Evolutionary conservation across 2,113 vertebrate species (phyloP).

Genomic region (Chinchilla lanigera): DNA sequence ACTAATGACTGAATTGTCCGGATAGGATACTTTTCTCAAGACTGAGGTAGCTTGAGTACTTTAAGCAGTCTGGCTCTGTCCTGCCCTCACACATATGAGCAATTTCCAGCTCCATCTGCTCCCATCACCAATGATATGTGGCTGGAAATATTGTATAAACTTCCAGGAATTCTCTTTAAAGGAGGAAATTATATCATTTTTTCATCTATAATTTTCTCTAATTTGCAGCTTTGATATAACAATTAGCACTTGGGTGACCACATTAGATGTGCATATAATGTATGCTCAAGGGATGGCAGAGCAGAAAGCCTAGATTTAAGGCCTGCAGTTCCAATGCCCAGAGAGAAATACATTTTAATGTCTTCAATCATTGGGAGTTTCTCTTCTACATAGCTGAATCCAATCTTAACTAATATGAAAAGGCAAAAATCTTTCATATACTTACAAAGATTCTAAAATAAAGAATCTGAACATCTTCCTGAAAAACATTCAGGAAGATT

Average conservation of each 20-base stretch:
- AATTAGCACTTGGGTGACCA: background rate
- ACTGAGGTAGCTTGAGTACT: no score
- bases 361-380: background rate
- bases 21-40: no score
- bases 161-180: background rate
- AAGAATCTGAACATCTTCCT: background rate
- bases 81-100: no score
- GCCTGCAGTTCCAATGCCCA: background rate
- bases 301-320: background rate
- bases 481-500: background rate
- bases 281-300: background rate
- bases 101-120: no score
- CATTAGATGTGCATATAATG: background rate
- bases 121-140: background rate
- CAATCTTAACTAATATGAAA: background rate
- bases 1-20: no score
- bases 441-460: background rate
- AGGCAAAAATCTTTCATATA: background rate
- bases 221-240: background rate
- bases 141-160: background rate
- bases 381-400: background rate
- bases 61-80: no score
- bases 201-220: background rate
- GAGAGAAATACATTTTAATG: background rate
- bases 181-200: background rate